A percentile compares a stretch with the other conserved stretches of the same genome.
These are phyloP conservation scores for Benthosema pterotum DNA, from an alignment of 2,797 vertebrate genomes.

Conservation along the genomic window DNA sequence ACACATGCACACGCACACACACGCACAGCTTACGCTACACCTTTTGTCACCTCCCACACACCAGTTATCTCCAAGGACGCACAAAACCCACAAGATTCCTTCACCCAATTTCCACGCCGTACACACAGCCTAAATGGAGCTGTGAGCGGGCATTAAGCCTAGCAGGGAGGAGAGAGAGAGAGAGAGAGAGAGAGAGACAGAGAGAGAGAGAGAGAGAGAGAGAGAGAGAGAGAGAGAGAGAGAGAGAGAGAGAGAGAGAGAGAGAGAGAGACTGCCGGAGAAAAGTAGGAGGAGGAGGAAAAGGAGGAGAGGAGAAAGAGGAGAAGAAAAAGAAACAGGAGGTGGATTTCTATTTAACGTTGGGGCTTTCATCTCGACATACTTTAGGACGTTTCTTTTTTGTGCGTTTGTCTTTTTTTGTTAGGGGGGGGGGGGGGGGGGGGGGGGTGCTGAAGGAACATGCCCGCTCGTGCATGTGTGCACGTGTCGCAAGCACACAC, in stretches of 20 bases:
- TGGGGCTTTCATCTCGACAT: constrained; percentile 72
- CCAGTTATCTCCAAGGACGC: constrained; percentile 81
- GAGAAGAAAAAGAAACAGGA: constrained; percentile 47
- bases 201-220: constrained; percentile 41
- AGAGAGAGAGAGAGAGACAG: constrained; percentile 28
- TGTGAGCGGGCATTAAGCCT: constrained; percentile 79
- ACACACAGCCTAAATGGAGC: constrained; percentile 76
- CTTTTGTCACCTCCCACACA: constrained; percentile 82
- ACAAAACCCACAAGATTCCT: constrained; percentile 81
- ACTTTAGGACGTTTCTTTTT: constrained; percentile 43
- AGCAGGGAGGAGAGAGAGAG: constrained; percentile 68
- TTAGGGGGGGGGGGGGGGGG: neutral
- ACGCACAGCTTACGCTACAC: constrained; percentile 75
- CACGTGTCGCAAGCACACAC: neutral
- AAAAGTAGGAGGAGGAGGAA: constrained; percentile 54
- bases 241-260: constrained; percentile 36
- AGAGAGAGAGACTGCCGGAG: constrained; percentile 43
- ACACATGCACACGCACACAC: constrained; percentile 27
- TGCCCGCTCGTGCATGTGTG: no score
- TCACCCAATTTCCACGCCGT: constrained; percentile 78
- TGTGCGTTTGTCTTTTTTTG: neutral
- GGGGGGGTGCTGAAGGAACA: no score
- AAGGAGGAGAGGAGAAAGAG: constrained; percentile 39
- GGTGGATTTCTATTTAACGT: constrained; percentile 70
- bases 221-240: constrained; percentile 45